Base-by-base conservation (phyloP, 2,797 vertebrate genomes). In the Darevskia mixta region DNA sequence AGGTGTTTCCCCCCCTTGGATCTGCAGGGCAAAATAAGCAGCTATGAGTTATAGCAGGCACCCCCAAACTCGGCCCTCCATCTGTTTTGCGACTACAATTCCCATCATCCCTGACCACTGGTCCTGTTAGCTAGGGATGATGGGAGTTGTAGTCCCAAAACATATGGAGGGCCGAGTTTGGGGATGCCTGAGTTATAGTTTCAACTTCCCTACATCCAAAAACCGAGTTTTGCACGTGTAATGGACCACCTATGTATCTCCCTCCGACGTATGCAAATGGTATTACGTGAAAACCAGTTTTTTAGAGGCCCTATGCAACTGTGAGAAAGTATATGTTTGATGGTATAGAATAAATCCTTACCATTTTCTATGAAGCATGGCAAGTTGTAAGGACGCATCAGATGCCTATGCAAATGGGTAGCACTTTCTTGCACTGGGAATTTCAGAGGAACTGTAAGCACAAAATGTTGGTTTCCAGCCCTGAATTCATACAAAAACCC, bases 351-450 rank as follows among this genome's bases (percentile, higher is more conserved):
- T 1, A 4, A 41, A 4, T 49, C 43, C 96, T 97, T 95, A 99
- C 99, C 98, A n/a, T 97, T 96, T 94, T 99, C 99, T 92, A 99
- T 96, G 90, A 98, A 99, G 93, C 98, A 99, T 0, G 99, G 99
- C 82, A 99, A 97, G 92, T 95, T 98, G 92, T 99, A 98, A 1
- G 99, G 97, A 87, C 98, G 96, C 98, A 99, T 98, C 38, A 99
- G 95, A 9, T 98, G 97, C 41, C 98, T 98, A 3, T 98, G 98
- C 9, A 99, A 96, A 92, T 99, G 98, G 92, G 90, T 97, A 90
- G 97, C 94, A 87, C 98, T 98, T 86, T 98, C 98, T 29, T 98
- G 96, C 41, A 98, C 95, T 7, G 98, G 98, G 91, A 99, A 98
- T 90, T 94, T 96, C 79, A 99, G 97, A 5, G 98, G 98, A 32